A percentile compares a stretch with the other conserved stretches of the same genome.
Conservation (phyloP, 1,140 invertebrate genomes). For the Polypedilum vanderplanki region DNA sequence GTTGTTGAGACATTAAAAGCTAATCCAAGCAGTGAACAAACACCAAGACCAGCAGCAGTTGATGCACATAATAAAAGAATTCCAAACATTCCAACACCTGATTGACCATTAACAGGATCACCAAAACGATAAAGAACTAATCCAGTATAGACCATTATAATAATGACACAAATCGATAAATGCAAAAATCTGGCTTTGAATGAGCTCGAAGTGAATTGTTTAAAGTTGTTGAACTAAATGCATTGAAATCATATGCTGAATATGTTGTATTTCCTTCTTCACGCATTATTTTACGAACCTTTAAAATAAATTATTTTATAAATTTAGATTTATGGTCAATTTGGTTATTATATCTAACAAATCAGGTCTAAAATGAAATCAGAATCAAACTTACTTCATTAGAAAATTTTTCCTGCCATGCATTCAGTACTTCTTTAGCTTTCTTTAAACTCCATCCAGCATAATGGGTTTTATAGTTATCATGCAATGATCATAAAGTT, state of each 20-base stretch:
- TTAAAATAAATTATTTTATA: slow-evolving; percentile 37
- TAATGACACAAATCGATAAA: slow-evolving; percentile 76
- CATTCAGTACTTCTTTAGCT: slow-evolving; percentile 82
- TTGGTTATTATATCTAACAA: no score
- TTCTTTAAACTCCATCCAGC: slow-evolving; percentile 89
- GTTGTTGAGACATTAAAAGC: slow-evolving; percentile 95
- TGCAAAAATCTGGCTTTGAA: slow-evolving; percentile 73
- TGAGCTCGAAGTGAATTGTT: slow-evolving; percentile 88
- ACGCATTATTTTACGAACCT: slow-evolving; percentile 54
- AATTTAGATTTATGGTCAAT: no score
- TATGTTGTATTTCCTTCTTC: slow-evolving; percentile 51
- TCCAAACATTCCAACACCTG: slow-evolving; percentile 77
- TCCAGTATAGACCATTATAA: slow-evolving; percentile 83
- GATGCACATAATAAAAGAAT: slow-evolving; percentile 79
- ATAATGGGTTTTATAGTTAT: slow-evolving; percentile 80
- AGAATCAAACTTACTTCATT: slow-evolving; percentile 63
- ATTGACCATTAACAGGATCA: slow-evolving; percentile 74
- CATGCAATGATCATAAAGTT: slow-evolving; percentile 81
- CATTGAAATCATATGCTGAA: slow-evolving; percentile 67
- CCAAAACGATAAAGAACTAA: slow-evolving; percentile 71
- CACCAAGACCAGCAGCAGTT: slow-evolving; percentile 83
- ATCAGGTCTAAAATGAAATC: no score
- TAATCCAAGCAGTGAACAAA: slow-evolving; percentile 87
- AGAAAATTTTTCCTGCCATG: slow-evolving; percentile 90
- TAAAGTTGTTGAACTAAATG: slow-evolving; percentile 86